Evolutionary conservation across 2,113 vertebrate genomes (phyloP), one percentile per base, ranked within the genome.

Genomic region (Galeopterus variegatus): DNA sequence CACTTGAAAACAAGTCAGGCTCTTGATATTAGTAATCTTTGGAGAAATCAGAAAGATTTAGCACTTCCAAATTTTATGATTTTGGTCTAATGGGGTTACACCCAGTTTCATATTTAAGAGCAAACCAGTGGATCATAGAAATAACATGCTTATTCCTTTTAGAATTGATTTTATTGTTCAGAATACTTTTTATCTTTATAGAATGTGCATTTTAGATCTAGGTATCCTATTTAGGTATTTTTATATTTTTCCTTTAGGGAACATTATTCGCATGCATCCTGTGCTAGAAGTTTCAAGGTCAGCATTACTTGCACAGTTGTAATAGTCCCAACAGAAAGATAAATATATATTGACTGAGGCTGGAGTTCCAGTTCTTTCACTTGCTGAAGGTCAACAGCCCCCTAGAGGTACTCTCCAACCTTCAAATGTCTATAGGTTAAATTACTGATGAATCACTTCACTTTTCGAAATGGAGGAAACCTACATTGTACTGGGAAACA

Each of bases 401-500:
- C 98, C 98, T 97, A 95, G 98, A 99, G 98, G 97, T 98, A 97
- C 97, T 98, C 96, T 96, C 88, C 98, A 98, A 98, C 98, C 98
- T 99, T 99, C 98, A 98, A 26, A 98, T 98, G 97, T 98, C 98
- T 98, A 98, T 98, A 98, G 98, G 98, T 98, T 98, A 99, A 99
- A 98, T 98, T 98, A 96, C 98, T 98, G 98, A 98, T 98, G 98
- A 98, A 98, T 98, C 98, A 98, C 97, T 98, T 80, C 77, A 93
- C 95, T 98, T 97, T 96, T 97, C 91, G 94, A 96, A 97, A 84
- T 95, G 97, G 97, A 97, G 67, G 94, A 93, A 98, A 93, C 83
- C n/a, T 92, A 58, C 60, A 72, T 52, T 97, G 89, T 86, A 96
- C 79, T 76, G 1, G 0, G 79, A 97, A 94, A 82, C 80, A 96